A percentile compares a stretch with the other conserved stretches of the same genome.
Conservation (phyloP, 2,113 vertebrate genomes). For the Myocastor coypus region DNA sequence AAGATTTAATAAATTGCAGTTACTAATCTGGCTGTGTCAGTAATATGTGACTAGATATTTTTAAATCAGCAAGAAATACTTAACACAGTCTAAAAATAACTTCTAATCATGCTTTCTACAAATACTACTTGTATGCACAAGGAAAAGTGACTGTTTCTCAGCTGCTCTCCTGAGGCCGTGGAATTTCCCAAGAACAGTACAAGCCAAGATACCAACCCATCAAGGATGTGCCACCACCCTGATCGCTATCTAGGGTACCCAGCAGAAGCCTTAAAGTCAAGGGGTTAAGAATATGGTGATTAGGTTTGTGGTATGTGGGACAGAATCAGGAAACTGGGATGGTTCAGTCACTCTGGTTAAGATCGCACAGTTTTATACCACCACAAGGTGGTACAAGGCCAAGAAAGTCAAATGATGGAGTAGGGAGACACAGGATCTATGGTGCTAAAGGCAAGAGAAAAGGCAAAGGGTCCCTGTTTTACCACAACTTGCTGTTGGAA, state of each 20-base stretch:
- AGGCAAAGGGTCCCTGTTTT: background rate
- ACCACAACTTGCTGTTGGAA: background rate
- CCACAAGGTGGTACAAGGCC: background rate
- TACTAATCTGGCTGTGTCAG: constrained; percentile 53
- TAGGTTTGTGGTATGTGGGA: background rate
- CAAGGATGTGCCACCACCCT: background rate
- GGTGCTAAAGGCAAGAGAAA: background rate
- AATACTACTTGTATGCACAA: constrained; percentile 16
- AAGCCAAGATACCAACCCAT: background rate
- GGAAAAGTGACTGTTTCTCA: constrained; percentile 6
- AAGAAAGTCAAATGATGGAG: background rate
- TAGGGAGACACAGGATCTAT: background rate
- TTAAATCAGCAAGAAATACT: constrained; percentile 59
- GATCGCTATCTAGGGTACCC: background rate
- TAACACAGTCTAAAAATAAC: constrained; percentile 58
- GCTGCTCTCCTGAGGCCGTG: background rate
- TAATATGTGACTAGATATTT: constrained; percentile 58
- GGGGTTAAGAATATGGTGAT: background rate
- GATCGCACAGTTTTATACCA: background rate
- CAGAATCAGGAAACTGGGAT: background rate
- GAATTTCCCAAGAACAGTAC: background rate
- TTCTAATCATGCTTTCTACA: constrained; percentile 49
- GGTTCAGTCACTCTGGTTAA: background rate
- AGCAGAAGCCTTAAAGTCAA: background rate
- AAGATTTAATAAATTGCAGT: constrained; percentile 47